Evolutionary conservation across 1,140 invertebrate genomes (phyloP).

Genomic region (Scaptomyza graminum): DNA sequence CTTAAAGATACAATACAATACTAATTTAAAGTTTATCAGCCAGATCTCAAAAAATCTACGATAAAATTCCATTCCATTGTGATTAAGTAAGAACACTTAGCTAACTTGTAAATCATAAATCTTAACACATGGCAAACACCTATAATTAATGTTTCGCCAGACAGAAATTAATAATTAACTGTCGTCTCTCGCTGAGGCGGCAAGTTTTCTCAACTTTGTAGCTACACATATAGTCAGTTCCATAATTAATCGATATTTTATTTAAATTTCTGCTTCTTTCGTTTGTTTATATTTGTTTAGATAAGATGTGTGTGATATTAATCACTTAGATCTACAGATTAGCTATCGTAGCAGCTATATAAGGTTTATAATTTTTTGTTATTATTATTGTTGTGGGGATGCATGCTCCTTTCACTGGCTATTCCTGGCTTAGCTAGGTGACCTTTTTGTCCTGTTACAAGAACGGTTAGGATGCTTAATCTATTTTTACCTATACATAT

Average conservation of each 20-base stretch:
- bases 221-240: constrained; percentile 23
- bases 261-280: constrained; percentile 18
- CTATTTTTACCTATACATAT: no score
- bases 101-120: constrained; percentile 52
- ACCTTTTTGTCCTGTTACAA: no score
- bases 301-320: constrained; percentile 21
- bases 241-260: constrained; percentile 47
- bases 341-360: constrained; percentile 5
- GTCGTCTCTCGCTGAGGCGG: constrained; percentile 25
- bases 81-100: constrained; percentile 42
- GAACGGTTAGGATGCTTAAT: no score
- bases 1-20: no score
- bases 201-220: constrained; percentile 33
- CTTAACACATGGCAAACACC: constrained; percentile 35
- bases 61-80: constrained; percentile 37
- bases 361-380: background rate
- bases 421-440: no score
- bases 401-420: no score
- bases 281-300: constrained; percentile 44
- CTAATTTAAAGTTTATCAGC: background rate
- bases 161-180: constrained; percentile 46
- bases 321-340: constrained; percentile 20
- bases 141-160: constrained; percentile 44
- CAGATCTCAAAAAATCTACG: background rate
- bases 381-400: no score